Percentiles rank a stretch among this genome's conserved stretches.
phyloP scores from a whole-genome alignment of 2,797 vertebrate species.

The Crenuchus spilurus region DNA sequence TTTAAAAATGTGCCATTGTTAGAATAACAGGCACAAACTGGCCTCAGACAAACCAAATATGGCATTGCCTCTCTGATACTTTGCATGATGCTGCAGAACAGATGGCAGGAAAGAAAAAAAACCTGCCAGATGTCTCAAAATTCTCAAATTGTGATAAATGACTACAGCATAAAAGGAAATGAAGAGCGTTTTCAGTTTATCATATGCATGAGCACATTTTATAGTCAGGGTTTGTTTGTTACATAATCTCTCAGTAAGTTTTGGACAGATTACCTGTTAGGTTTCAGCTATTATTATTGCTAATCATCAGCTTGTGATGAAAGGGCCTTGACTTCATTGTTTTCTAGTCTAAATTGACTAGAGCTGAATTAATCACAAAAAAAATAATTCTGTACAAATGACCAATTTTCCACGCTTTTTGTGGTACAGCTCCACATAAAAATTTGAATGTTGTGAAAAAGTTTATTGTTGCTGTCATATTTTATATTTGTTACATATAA shows the following conservation, averaged over 20 bases:
- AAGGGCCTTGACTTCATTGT: not conserved
- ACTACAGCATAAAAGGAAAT: conserved; percentile 9
- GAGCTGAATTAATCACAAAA: not conserved
- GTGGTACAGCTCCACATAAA: no score
- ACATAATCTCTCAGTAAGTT: not conserved
- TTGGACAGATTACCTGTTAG: not conserved
- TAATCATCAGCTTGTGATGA: not conserved
- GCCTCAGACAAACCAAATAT: not conserved
- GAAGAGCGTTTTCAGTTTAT: not conserved
- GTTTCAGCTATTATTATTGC: conserved; percentile 3
- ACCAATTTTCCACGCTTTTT: not conserved
- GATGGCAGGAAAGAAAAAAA: conserved; percentile 1
- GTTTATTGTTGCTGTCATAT: no score
- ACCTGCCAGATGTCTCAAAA: conserved; percentile 1
- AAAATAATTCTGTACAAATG: not conserved
- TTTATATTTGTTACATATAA: no score
- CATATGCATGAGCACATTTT: not conserved
- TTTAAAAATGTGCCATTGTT: not conserved
- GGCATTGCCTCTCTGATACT: not conserved
- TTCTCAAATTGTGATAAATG: conserved; percentile 19
- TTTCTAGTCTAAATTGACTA: not conserved
- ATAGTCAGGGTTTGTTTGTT: not conserved
- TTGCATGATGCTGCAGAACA: not conserved
- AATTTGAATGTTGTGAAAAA: no score
- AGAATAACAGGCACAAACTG: not conserved